Conservation (phyloP, 2,888 invertebrate species). For the Aromia moschata region DNA sequence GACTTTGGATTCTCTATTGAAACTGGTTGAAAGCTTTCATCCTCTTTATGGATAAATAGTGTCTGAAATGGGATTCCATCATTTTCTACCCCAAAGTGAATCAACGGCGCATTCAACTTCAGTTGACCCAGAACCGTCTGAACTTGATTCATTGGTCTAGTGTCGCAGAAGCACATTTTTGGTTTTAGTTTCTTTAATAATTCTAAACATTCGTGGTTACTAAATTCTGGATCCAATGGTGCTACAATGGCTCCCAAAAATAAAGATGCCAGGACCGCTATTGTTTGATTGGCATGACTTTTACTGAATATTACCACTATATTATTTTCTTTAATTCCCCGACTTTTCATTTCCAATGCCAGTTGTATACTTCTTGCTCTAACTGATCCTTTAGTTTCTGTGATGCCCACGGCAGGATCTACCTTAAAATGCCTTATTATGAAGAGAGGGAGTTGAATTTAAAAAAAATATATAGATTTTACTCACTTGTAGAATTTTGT, state of each 20-base stretch:
- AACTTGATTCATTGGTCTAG: constrained; percentile 48
- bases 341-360: constrained; percentile 48
- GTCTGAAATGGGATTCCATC: constrained; percentile 40
- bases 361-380: constrained; percentile 50
- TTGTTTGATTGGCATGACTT: constrained; percentile 53
- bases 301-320: constrained; percentile 53
- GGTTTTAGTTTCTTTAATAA: constrained; percentile 51
- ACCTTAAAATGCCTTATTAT: constrained; percentile 44
- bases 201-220: constrained; percentile 45
- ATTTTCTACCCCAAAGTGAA: constrained; percentile 44
- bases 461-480: constrained; percentile 3
- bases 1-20: constrained; percentile 46
- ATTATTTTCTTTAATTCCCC: constrained; percentile 49
- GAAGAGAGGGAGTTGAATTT: not conserved
- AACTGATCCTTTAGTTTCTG: constrained; percentile 55
- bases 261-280: constrained; percentile 52
- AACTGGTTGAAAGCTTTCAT: constrained; percentile 44
- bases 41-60: constrained; percentile 34
- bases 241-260: constrained; percentile 55
- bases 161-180: constrained; percentile 55
- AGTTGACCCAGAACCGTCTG: constrained; percentile 42
- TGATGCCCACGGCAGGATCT: constrained; percentile 50
- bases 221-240: constrained; percentile 50
- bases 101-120: constrained; percentile 17
- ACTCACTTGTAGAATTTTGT: constrained; percentile 53